phyloP scores from a whole-genome alignment of 2,888 invertebrate genomes.

The Catocala sponsa region DNA sequence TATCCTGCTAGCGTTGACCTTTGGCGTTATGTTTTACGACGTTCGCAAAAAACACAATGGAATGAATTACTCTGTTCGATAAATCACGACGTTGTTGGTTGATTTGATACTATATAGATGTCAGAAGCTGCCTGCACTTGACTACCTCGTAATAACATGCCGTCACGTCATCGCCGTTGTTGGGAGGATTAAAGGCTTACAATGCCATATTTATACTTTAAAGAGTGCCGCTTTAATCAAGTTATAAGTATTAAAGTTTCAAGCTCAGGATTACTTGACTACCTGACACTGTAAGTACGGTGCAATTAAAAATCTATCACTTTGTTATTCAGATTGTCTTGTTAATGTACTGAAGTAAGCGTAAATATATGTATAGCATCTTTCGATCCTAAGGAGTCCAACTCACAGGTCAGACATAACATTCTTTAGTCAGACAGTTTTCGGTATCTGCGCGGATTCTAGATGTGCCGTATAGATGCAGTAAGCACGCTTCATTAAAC shows the following conservation, averaged over 20 bases:
- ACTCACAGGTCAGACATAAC: too few species aligned
- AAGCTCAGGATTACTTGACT: not conserved
- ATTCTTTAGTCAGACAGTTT: too few species aligned
- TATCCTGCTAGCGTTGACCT: slow-evolving; percentile 69
- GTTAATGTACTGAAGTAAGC: too few species aligned
- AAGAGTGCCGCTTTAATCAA: slow-evolving; percentile 6
- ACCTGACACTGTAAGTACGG: too few species aligned
- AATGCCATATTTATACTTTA: slow-evolving; percentile 5
- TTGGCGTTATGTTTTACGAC: slow-evolving; percentile 56
- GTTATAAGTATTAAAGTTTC: not conserved
- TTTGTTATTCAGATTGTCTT: too few species aligned
- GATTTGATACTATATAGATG: slow-evolving; percentile 39
- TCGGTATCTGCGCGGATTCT: too few species aligned
- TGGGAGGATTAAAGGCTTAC: slow-evolving; percentile 5
- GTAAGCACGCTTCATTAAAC: too few species aligned
- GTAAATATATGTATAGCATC: too few species aligned
- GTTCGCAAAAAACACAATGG: slow-evolving; percentile 59
- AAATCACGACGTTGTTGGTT: slow-evolving; percentile 43
- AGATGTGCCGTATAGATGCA: too few species aligned
- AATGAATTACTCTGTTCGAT: slow-evolving; percentile 56
- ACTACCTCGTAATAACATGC: slow-evolving; percentile 35
- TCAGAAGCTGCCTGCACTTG: slow-evolving; percentile 32
- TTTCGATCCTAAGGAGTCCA: too few species aligned
- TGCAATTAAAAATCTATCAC: too few species aligned
- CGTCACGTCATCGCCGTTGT: slow-evolving; percentile 29